Evolutionary conservation across 2,113 vertebrate genomes (phyloP).

Genomic region (Brachirus orientalis): DNA sequence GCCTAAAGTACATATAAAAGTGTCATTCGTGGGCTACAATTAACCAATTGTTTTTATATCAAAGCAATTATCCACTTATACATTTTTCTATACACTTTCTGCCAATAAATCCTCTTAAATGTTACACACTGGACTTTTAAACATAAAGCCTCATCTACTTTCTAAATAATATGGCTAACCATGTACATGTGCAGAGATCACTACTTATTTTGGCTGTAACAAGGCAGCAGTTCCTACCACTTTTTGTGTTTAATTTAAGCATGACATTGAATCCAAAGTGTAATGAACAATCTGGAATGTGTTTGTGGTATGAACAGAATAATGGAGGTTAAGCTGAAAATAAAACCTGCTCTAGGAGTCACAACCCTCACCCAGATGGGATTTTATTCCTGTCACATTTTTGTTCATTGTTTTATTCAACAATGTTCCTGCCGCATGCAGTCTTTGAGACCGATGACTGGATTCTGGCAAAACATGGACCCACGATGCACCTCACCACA

Average conservation of each 20-base stretch:
- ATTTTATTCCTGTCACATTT: constrained; percentile 36
- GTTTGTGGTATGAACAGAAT: constrained; percentile 39
- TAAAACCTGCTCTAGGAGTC: constrained; percentile 9
- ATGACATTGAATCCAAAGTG: constrained; percentile 35
- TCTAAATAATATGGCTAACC: background rate
- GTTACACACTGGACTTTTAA: background rate
- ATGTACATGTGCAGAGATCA: constrained; percentile 6
- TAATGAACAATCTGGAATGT: constrained; percentile 45
- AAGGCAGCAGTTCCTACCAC: constrained; percentile 21
- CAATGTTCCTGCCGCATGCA: background rate
- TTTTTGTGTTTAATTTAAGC: constrained; percentile 47
- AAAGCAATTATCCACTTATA: too few relatives aligned
- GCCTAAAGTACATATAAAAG: too few relatives aligned
- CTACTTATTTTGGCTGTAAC: constrained; percentile 8
- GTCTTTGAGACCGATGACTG: background rate
- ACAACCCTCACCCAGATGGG: constrained; percentile 28
- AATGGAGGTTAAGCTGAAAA: constrained; percentile 28
- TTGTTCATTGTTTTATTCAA: constrained; percentile 36
- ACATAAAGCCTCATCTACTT: background rate
- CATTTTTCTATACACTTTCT: too few relatives aligned
- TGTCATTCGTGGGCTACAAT: too few relatives aligned
- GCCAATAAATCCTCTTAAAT: too few relatives aligned
- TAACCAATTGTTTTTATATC: too few relatives aligned
- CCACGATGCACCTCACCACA: background rate
- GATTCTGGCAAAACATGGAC: constrained; percentile 5